A percentile compares a stretch with the other conserved stretches of the same genome.
These are phyloP conservation scores for Cancer borealis DNA, from an alignment of 2,888 invertebrate species.

Conservation along the genomic window DNA sequence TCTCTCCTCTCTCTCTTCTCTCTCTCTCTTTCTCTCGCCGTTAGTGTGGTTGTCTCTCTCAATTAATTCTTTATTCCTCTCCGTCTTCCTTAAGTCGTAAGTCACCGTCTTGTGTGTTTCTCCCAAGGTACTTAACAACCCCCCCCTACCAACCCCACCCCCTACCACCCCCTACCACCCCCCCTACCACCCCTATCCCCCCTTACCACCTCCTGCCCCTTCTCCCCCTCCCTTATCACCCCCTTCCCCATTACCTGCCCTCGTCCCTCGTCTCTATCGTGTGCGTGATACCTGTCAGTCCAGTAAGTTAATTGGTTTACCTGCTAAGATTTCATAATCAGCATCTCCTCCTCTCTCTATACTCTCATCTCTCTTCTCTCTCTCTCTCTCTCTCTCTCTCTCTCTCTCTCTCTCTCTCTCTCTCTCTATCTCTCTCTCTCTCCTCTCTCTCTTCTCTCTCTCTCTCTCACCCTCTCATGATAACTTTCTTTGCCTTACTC, in stretches of 20 bases:
- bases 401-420: background rate
- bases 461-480: background rate
- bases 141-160: too few species aligned
- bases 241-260: background rate
- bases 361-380: conserved; percentile 44
- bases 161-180: background rate
- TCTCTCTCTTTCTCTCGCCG: background rate
- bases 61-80: too few species aligned
- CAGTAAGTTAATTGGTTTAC: background rate
- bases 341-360: background rate
- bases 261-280: background rate
- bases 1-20: background rate
- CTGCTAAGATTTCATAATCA: background rate
- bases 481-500: background rate
- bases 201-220: background rate
- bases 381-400: conserved; percentile 5
- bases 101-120: too few species aligned
- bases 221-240: background rate
- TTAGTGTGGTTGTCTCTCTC: too few species aligned
- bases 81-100: too few species aligned
- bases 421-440: background rate
- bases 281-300: background rate
- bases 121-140: background rate
- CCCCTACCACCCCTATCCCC: background rate
- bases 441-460: background rate